Conservation (phyloP, 2,888 invertebrate species). For the Poecilus cupreus region DNA sequence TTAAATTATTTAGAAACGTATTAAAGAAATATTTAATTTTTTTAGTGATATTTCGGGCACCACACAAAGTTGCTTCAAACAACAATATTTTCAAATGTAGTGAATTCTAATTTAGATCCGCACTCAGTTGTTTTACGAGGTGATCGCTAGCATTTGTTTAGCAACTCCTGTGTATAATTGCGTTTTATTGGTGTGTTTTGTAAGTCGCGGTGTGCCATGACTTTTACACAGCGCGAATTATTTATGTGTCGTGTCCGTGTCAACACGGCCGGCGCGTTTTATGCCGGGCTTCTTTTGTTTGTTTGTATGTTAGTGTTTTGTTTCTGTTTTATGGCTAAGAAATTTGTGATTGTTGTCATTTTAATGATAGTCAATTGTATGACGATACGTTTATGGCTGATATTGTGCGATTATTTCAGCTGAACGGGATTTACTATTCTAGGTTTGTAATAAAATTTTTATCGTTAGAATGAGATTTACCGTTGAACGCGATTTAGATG, state of each 20-base stretch:
- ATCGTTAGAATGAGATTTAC: neutral
- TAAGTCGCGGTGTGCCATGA: constrained; percentile 39
- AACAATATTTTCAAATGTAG: too few species aligned
- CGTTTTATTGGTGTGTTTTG: constrained; percentile 46
- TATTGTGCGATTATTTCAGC: constrained; percentile 36
- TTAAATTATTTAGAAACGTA: too few species aligned
- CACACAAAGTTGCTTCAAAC: neutral
- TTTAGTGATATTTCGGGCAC: too few species aligned
- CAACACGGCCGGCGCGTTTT: constrained; percentile 32
- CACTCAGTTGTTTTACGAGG: constrained; percentile 42
- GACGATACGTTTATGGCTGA: constrained; percentile 30
- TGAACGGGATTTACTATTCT: constrained; percentile 19
- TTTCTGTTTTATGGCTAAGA: constrained; percentile 40
- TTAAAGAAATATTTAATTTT: too few species aligned
- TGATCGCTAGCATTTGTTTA: constrained; percentile 42
- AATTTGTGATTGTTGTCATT: constrained; percentile 48
- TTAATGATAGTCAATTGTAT: constrained; percentile 40
- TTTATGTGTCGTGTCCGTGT: constrained; percentile 43
- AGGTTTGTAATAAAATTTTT: constrained; percentile 7
- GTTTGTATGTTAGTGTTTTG: constrained; percentile 38
- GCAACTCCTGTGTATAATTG: constrained; percentile 30
- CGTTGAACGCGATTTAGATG: neutral
- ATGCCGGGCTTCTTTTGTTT: constrained; percentile 43
- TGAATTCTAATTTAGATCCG: too few species aligned
- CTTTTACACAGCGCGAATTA: constrained; percentile 51